Conservation (phyloP, 1,140 invertebrate species). For the Camponotus pennsylvanicus region DNA sequence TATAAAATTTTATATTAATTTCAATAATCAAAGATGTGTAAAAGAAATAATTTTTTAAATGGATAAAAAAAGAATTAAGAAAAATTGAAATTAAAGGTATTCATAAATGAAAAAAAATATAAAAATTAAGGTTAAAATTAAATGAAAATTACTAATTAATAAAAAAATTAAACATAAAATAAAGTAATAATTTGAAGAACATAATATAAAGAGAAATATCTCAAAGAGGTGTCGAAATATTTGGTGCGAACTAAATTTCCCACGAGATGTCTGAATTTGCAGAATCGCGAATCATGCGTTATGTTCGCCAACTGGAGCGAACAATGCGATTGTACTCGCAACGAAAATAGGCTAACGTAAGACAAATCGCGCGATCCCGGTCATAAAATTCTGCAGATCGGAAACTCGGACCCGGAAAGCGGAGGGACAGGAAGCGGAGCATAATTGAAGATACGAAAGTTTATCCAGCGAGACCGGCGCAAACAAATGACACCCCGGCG, state of each 20-base stretch:
- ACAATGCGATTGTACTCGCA: constrained; percentile 10
- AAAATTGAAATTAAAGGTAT: too few relatives aligned
- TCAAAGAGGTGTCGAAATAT: not conserved
- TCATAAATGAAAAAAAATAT: too few relatives aligned
- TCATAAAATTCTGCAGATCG: not conserved
- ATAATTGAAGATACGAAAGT: constrained; percentile 42
- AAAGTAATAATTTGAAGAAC: too few relatives aligned
- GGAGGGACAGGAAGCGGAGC: not conserved
- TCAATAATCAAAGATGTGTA: too few relatives aligned
- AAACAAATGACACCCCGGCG: constrained; percentile 30
- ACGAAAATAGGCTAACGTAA: constrained; percentile 50
- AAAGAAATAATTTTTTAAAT: too few relatives aligned
- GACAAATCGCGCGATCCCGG: constrained; percentile 8
- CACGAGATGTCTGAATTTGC: not conserved
- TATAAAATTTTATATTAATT: too few relatives aligned
- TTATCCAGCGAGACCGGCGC: not conserved
- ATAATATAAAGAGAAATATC: too few relatives aligned
- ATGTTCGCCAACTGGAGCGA: not conserved
- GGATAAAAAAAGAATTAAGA: too few relatives aligned
- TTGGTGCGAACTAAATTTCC: not conserved
- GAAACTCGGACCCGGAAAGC: not conserved
- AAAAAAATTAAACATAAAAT: too few relatives aligned
- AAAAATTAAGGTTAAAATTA: too few relatives aligned
- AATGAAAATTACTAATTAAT: too few relatives aligned
- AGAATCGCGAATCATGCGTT: not conserved